A percentile compares a stretch with the other conserved stretches of the same genome.
phyloP scores from a whole-genome alignment of 2,888 invertebrate genomes.

The Torymus auratus region DNA sequence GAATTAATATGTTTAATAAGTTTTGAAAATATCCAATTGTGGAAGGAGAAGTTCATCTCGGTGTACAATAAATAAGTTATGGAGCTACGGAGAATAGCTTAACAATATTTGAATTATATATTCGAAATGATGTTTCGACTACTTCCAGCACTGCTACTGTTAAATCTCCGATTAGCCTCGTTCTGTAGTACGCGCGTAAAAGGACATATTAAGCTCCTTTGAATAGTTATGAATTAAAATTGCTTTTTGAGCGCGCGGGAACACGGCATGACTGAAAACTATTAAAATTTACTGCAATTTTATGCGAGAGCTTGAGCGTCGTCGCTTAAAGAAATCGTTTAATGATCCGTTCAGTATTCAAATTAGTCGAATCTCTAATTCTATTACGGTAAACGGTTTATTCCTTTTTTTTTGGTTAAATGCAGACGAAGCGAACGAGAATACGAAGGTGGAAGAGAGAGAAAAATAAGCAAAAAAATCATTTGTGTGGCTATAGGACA shows the following conservation, averaged over 20 bases:
- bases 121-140: too few relatives aligned
- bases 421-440: not conserved
- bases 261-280: not conserved
- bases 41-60: too few relatives aligned
- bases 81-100: too few relatives aligned
- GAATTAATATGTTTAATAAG: too few relatives aligned
- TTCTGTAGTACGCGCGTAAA: not conserved
- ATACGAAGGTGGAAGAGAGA: not conserved
- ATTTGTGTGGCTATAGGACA: slow-evolving; percentile 44
- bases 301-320: not conserved
- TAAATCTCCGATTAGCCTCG: too few relatives aligned
- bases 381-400: slow-evolving; percentile 42
- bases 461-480: slow-evolving; percentile 11
- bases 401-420: slow-evolving; percentile 42
- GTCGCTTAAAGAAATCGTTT: slow-evolving; percentile 22
- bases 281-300: slow-evolving; percentile 20
- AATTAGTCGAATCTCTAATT: slow-evolving; percentile 33
- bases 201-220: not conserved
- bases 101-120: too few relatives aligned
- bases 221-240: not conserved
- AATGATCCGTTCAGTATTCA: slow-evolving; percentile 33
- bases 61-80: too few relatives aligned
- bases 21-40: too few relatives aligned
- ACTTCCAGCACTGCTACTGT: too few relatives aligned
- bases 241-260: not conserved